Percentiles rank a stretch among this genome's conserved stretches.
phyloP scores from a whole-genome alignment of 2,113 vertebrate genomes.

The Scalopus aquaticus region DNA sequence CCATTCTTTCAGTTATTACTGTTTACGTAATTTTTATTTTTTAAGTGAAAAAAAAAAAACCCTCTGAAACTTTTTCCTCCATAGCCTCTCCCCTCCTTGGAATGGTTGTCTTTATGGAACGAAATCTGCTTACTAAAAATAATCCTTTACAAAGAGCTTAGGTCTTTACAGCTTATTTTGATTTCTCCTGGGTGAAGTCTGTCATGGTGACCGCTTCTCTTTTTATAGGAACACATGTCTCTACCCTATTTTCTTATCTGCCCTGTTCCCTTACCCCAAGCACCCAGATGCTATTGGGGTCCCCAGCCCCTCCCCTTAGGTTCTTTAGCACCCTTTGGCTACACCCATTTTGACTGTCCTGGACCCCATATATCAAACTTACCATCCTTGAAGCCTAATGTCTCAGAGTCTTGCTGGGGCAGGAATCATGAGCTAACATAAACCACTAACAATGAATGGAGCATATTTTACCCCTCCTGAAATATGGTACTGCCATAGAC shows the following conservation, averaged over 20 bases:
- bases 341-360: not conserved
- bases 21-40: conserved; percentile 55
- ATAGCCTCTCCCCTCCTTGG: not conserved
- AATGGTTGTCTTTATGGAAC: not conserved
- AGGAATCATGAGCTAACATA: not conserved
- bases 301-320: not conserved
- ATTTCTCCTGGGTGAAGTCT: not conserved
- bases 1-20: conserved; percentile 22
- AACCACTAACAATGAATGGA: not conserved
- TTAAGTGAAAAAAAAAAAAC: not conserved
- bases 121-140: not conserved
- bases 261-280: not conserved
- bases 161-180: not conserved
- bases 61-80: conserved; percentile 17
- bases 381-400: not conserved
- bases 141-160: not conserved
- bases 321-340: not conserved
- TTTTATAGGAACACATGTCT: not conserved
- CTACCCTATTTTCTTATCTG: not conserved
- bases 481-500: not conserved
- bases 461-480: not conserved
- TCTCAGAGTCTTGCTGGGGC: not conserved
- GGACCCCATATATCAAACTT: not conserved
- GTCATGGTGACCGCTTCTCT: not conserved
- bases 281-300: not conserved